Conservation (phyloP, 2,797 vertebrate species). For the Sarcoramphus papa region DNA sequence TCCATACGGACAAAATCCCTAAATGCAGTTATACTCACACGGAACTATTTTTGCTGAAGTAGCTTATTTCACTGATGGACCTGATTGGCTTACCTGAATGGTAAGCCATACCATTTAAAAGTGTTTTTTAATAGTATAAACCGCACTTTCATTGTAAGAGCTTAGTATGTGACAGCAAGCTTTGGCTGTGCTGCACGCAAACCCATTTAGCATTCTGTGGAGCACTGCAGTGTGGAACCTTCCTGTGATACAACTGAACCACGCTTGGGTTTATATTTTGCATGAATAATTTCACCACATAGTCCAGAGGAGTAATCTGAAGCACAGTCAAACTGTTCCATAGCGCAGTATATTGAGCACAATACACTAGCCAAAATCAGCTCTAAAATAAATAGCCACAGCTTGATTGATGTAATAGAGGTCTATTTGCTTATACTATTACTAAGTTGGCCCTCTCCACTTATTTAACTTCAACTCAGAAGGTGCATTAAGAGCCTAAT, state of each 20-base stretch:
- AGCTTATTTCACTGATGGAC: background rate
- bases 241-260: background rate
- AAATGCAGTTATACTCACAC: background rate
- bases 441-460: background rate
- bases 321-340: background rate
- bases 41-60: background rate
- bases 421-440: conserved; percentile 19
- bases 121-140: background rate
- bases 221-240: background rate
- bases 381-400: conserved; percentile 45
- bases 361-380: conserved; percentile 11
- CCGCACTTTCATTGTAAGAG: background rate
- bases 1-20: background rate
- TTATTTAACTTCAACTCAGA: conserved; percentile 31
- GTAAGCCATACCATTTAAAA: background rate
- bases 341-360: background rate
- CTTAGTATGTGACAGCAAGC: background rate
- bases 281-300: background rate
- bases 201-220: background rate
- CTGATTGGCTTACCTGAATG: background rate
- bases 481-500: background rate
- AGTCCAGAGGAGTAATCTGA: background rate
- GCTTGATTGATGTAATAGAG: background rate
- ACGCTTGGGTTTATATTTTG: background rate
- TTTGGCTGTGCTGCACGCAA: background rate